Evolutionary conservation across 2,797 vertebrate genomes (phyloP), one percentile per base, ranked within the genome.

Genomic region (Myiothlypis chrysogaster): DNA sequence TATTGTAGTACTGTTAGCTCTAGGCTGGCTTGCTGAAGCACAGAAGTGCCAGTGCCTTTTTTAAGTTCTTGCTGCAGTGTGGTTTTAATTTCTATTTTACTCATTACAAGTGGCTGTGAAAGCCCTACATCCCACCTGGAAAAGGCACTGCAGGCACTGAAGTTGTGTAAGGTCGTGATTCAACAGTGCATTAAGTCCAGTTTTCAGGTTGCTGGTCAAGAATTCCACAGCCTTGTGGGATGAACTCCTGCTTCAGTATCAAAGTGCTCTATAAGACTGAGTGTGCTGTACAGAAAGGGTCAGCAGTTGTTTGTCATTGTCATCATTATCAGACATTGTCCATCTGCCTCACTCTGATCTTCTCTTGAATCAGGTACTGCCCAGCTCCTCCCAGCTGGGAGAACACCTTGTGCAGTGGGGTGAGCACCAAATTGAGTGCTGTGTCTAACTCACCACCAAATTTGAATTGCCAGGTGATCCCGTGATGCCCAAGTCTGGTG

Each of bases 401-500:
- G 39, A 83, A 20, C 41, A 12, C 1, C 24, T 47, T 11, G 3
- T 34, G 34, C n/a, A 12, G 23, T 43, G 25, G 9, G 25, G 16
- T 56, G 43, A 52, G 23, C 60, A 35, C 23, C 34, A 56, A 32
- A 25, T 2, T 9, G 66, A 14, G 16, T 39, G 12, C 56, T 76
- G 37, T 15, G 4, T 39, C 47, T 87, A 18, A 52, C 49, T 69
- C 34, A 35, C 35, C 39, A 15, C 12, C 39, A 12, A 7, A 17
- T 60, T 44, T 78, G 28, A 59, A 6, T 41, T 63, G 71, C 27
- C 68, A 41, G 44, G 4, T 59, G 60, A 28, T 68, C 28, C 9
- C 7, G 1, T 5, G 17, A 8, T 66, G 47, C 52, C 27, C 11
- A 35, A 8, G 30, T 39, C 41, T 83, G 0, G 0, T 60, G 88